Conservation (phyloP, 2,888 invertebrate genomes). For the Mesorhabditis sp. region DNA sequence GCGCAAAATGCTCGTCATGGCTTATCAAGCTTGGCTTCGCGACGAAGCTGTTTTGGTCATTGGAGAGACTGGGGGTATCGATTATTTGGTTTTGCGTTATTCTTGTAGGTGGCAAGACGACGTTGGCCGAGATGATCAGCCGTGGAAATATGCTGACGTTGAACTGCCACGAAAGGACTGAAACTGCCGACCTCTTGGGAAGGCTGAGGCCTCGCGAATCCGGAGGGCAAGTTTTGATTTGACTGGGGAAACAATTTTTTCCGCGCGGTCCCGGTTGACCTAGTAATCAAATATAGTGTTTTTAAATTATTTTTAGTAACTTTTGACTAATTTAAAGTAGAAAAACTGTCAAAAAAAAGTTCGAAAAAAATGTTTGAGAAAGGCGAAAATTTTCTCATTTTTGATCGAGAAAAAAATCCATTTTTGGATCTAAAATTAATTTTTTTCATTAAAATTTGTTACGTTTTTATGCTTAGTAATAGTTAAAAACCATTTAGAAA, state of each 20-base stretch:
- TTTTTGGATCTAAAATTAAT: no score
- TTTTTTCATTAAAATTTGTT: no score
- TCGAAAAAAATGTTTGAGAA: background rate
- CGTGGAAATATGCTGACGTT: slow-evolving; percentile 71
- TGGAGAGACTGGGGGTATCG: slow-evolving; percentile 77
- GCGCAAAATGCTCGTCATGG: slow-evolving; percentile 69
- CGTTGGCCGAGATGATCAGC: slow-evolving; percentile 64
- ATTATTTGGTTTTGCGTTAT: slow-evolving; percentile 28
- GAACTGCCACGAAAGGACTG: slow-evolving; percentile 98
- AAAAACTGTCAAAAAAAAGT: background rate
- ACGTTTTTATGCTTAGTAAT: no score
- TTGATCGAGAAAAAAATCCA: no score
- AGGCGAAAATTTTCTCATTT: no score
- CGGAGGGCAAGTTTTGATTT: slow-evolving; percentile 33
- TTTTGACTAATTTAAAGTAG: background rate
- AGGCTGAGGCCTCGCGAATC: slow-evolving; percentile 78
- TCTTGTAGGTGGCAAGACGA: slow-evolving; percentile 45
- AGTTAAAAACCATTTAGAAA: no score
- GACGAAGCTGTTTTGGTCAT: slow-evolving; percentile 90
- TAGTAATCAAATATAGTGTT: no score
- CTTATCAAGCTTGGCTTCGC: slow-evolving; percentile 76
- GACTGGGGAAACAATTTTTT: no score
- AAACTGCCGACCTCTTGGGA: slow-evolving; percentile 94
- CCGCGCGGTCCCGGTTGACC: no score
- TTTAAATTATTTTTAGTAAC: no score